Percentiles rank a stretch among this genome's conserved stretches.
Evolutionary conservation across 2,888 invertebrate species (phyloP).

Genomic region (Phymatocera aterrima): DNA sequence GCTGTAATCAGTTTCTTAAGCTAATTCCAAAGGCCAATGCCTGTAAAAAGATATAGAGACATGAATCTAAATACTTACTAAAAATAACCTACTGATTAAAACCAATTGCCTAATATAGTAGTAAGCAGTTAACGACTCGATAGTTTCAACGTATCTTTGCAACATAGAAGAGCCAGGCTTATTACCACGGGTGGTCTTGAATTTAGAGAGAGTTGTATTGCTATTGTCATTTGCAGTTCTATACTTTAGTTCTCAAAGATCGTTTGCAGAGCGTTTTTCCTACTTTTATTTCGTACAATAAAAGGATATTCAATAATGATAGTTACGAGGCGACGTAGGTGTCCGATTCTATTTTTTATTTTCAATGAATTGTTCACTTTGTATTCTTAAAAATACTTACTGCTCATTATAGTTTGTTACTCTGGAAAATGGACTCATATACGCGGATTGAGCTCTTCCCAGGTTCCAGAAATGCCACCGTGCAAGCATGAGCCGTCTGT

Average conservation of each 20-base stretch:
- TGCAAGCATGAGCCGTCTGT: slow-evolving; percentile 53
- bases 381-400: background rate
- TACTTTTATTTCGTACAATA: background rate
- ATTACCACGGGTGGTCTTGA: background rate
- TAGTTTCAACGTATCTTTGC: background rate
- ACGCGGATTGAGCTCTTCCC: slow-evolving; percentile 51
- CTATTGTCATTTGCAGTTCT: background rate
- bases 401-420: background rate
- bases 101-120: background rate
- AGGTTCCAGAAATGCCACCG: slow-evolving; percentile 52
- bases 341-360: background rate
- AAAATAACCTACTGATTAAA: slow-evolving; percentile 12
- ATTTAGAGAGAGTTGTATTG: background rate
- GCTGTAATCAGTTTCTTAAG: background rate
- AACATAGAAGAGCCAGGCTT: background rate
- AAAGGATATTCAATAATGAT: background rate
- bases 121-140: background rate
- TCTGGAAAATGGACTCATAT: slow-evolving; percentile 51
- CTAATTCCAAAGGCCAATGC: background rate
- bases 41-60: background rate
- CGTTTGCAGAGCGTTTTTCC: background rate
- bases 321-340: background rate
- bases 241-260: background rate
- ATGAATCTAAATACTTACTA: no score
- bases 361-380: background rate